Evolutionary conservation across 2,888 invertebrate genomes (phyloP), one percentile per base, ranked within the genome.

Genomic region (Lasioglossum zephyrum): DNA sequence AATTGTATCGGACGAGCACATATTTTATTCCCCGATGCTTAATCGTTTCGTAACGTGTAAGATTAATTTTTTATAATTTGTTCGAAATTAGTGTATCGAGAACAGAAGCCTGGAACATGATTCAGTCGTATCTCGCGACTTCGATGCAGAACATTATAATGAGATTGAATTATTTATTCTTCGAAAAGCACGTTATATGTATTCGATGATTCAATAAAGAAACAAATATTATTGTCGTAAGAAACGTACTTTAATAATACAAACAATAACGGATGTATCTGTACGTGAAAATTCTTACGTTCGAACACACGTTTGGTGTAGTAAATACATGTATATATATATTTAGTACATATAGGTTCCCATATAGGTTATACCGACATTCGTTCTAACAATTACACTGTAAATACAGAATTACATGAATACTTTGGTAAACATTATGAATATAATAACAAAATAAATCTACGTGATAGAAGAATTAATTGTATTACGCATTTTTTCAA

Each of bases 331-430:
- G 16, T 60, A 74, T 22, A 13, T 39, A 66, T 3, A 47, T 47
- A 31, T 31, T 31, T 1, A 31, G 16, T 4, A 31, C 39, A 39
- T 60, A 60, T 49, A 84, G 57, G 57, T 76, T 66, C 57, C 73
- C 73, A 57, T 57, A 31, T n/a, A 85, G 86, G 73, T 75, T 77
- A 86, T 75, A 70, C 63, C 57, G 77, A 80, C 44, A 22, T 53
- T 63, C 18, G 0, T 60, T 11, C 13, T 26, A 18, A 18, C 3
- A 22, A 4, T 22, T 70, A 6, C 6, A 60, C n/a, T 44, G 39
- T 41, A 18, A 39, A 47, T 70, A 57, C 11, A 4, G n/a, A 44
- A 69, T 63, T 31, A 26, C 16, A 57, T 57, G 8, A 3, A n/a
- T 47, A 18, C 22, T n/a, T 44, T 57, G 11, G 26, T 9, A 73